These are phyloP conservation scores for Pelmatolapia mariae DNA, from an alignment of 2,113 vertebrate genomes.

Conservation along the genomic window DNA sequence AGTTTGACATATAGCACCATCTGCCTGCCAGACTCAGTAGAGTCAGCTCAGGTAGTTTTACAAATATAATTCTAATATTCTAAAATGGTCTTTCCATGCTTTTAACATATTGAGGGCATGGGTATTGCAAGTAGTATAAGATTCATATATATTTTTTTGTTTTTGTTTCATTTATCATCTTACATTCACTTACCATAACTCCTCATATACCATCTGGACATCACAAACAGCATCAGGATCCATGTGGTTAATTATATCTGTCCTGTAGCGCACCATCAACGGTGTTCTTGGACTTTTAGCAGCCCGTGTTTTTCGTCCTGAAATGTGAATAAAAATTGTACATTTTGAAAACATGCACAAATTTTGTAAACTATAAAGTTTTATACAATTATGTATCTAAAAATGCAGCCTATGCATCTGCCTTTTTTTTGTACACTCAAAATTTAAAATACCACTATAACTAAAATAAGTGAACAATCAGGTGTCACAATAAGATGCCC, in stretches of 20 bases:
- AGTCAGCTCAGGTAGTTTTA: neutral
- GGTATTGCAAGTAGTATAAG: neutral
- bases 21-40: slow-evolving; percentile 12
- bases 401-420: no score
- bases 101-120: neutral
- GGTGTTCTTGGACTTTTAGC: slow-evolving; percentile 80
- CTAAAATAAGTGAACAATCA: no score
- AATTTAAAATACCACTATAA: no score
- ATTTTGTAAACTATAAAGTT: neutral
- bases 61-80: neutral
- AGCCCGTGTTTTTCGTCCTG: slow-evolving; percentile 14
- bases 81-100: no score
- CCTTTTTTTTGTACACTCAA: no score
- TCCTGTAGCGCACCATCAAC: slow-evolving; percentile 94
- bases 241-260: slow-evolving; percentile 92
- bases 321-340: neutral
- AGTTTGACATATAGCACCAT: slow-evolving; percentile 31
- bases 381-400: no score
- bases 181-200: slow-evolving; percentile 78
- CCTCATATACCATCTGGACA: slow-evolving; percentile 80
- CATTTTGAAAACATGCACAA: no score
- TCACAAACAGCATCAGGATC: slow-evolving; percentile 89
- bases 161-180: neutral
- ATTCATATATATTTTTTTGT: neutral
- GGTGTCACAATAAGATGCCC: neutral